Evolutionary conservation across 92 coral and sea anemone species (phyloP).

Genomic region (Muricea muricata): DNA sequence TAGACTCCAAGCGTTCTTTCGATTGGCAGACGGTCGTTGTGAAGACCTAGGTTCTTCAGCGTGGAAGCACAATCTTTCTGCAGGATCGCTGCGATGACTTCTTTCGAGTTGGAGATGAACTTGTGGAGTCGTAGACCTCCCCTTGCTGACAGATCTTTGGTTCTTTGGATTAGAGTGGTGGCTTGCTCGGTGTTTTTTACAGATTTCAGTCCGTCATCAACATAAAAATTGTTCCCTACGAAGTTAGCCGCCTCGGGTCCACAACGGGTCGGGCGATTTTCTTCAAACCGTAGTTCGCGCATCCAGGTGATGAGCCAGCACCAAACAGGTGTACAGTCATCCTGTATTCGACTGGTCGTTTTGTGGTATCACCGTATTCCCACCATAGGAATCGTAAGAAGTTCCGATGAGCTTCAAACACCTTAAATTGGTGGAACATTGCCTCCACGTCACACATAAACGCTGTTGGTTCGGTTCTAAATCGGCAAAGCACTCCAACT

Average conservation of each 20-base stretch:
- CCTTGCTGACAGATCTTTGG: constrained; percentile 46
- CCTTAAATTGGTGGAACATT: constrained; percentile 59
- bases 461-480: constrained; percentile 48
- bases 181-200: constrained; percentile 44
- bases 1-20: constrained; percentile 65
- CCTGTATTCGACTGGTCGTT: constrained; percentile 34
- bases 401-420: constrained; percentile 24
- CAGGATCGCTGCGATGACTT: constrained; percentile 42
- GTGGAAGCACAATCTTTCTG: constrained; percentile 37
- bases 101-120: constrained; percentile 49
- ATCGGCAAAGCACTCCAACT: constrained; percentile 55
- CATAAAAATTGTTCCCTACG: constrained; percentile 50
- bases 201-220: constrained; percentile 66
- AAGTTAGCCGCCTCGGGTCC: constrained; percentile 46
- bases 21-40: constrained; percentile 41
- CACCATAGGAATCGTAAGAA: constrained; percentile 46
- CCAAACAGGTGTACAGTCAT: constrained; percentile 62
- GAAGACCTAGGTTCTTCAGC: constrained; percentile 42
- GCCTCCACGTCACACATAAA: constrained; percentile 51
- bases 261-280: constrained; percentile 35
- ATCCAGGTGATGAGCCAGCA: constrained; percentile 59
- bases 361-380: constrained; percentile 22
- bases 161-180: constrained; percentile 20
- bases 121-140: constrained; percentile 67
- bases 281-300: constrained; percentile 54